phyloP scores from a whole-genome alignment of 2,797 vertebrate species.

The Numenius phaeopus region DNA sequence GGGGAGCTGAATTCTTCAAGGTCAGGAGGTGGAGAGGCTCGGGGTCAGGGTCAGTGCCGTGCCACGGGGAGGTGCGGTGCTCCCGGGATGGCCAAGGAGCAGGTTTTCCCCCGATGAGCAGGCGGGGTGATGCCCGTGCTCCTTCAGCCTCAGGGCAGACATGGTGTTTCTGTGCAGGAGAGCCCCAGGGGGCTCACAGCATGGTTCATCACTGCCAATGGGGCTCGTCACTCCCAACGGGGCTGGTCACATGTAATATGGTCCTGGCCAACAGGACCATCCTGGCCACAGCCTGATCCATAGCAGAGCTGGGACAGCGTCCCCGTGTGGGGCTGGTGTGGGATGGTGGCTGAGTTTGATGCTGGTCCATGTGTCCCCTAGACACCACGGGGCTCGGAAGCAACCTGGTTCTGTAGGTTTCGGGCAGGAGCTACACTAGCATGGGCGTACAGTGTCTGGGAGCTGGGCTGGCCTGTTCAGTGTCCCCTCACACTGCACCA shows the following conservation, averaged over 20 bases:
- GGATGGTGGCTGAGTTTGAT: fast-evolving
- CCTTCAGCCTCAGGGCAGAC: not conserved
- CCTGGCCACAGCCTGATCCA: not conserved
- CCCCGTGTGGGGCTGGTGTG: not conserved
- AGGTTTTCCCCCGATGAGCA: not conserved
- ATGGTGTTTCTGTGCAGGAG: not conserved
- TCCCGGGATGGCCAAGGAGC: not conserved
- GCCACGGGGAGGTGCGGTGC: not conserved
- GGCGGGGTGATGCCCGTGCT: not conserved
- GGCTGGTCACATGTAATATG: fast-evolving
- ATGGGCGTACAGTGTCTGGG: not conserved
- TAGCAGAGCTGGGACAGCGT: fast-evolving
- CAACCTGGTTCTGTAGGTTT: not conserved
- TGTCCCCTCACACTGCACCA: not conserved
- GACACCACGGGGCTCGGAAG: fast-evolving
- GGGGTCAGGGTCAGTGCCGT: not conserved
- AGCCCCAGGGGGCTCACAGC: not conserved
- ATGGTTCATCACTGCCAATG: fast-evolving
- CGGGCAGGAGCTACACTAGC: fast-evolving
- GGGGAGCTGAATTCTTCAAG: constrained; percentile 24
- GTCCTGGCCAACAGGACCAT: fast-evolving
- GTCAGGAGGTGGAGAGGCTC: constrained; percentile 20
- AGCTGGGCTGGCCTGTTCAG: not conserved
- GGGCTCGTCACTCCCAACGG: fast-evolving
- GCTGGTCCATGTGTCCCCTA: fast-evolving